These are phyloP conservation scores for Erebia aethiops DNA, from an alignment of 2,888 invertebrate species.

Conservation along the genomic window DNA sequence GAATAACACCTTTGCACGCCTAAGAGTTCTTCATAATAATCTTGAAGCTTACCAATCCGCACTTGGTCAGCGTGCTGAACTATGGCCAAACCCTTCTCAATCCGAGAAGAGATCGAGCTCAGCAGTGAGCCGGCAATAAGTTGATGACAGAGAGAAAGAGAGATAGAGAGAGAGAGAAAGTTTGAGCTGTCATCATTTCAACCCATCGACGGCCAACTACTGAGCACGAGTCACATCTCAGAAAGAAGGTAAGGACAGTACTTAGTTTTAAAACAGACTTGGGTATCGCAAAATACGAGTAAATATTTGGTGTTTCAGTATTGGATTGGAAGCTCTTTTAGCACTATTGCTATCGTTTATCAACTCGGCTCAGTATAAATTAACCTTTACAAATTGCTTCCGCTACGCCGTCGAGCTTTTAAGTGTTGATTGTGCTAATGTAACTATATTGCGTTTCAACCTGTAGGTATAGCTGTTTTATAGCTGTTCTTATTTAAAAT, in stretches of 20 bases:
- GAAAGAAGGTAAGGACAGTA: neutral
- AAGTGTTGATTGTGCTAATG: slow-evolving; percentile 13
- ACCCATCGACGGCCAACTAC: too few species aligned
- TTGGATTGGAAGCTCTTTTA: slow-evolving; percentile 8
- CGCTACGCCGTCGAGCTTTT: slow-evolving; percentile 15
- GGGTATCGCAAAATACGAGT: neutral
- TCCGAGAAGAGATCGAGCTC: too few species aligned
- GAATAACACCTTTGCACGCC: too few species aligned
- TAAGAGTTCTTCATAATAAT: too few species aligned
- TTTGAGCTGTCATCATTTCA: too few species aligned
- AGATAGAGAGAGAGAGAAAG: too few species aligned
- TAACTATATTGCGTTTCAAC: neutral
- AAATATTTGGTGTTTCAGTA: neutral
- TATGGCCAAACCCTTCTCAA: too few species aligned
- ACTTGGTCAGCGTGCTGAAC: too few species aligned
- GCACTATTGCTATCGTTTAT: slow-evolving; percentile 4
- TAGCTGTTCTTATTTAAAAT: neutral
- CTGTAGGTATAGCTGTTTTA: neutral
- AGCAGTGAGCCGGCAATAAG: too few species aligned
- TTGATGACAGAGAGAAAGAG: too few species aligned
- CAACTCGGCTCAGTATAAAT: slow-evolving; percentile 23
- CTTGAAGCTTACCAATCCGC: too few species aligned
- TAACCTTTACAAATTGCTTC: slow-evolving; percentile 24
- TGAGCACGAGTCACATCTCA: too few species aligned
- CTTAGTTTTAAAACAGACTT: neutral